Percentiles rank a stretch among this genome's conserved stretches.
Evolutionary conservation across 2,113 vertebrate genomes (phyloP).

Genomic region (Trachemys scripta): DNA sequence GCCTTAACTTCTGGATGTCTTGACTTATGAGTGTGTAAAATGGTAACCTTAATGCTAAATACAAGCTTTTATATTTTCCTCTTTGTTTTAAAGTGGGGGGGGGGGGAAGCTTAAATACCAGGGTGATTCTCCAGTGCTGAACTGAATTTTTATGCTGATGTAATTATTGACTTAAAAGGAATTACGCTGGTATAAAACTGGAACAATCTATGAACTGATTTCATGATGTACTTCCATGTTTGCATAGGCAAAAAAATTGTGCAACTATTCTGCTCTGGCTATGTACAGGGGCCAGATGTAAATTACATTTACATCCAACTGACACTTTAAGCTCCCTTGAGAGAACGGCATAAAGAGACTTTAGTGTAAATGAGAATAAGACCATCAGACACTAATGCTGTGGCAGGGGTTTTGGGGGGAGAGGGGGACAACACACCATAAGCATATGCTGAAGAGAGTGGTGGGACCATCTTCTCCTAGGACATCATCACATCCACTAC

Average conservation of each 20-base stretch:
- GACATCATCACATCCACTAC: background rate
- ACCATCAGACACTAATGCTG: background rate
- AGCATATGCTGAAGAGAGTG: background rate
- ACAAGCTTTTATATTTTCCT: background rate
- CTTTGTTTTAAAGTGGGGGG: background rate
- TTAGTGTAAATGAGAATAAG: background rate
- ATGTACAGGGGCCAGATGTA: background rate
- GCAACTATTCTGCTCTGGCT: background rate
- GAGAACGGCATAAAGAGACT: background rate
- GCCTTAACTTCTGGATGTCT: background rate
- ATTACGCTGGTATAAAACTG: background rate
- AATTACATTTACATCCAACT: conserved; percentile 11
- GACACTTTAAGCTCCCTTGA: background rate
- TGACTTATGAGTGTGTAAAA: background rate
- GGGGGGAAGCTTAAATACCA: background rate
- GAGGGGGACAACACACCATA: background rate
- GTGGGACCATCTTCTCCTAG: background rate
- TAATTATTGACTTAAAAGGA: background rate
- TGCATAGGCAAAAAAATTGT: background rate
- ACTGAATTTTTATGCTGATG: background rate
- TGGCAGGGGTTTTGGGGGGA: background rate
- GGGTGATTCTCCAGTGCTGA: background rate
- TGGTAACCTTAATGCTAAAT: background rate
- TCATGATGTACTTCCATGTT: background rate
- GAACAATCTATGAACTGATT: background rate